Evolutionary conservation across 1,140 invertebrate species (phyloP), one percentile per base, ranked within the genome.

Genomic region (Drosophila ambigua): DNA sequence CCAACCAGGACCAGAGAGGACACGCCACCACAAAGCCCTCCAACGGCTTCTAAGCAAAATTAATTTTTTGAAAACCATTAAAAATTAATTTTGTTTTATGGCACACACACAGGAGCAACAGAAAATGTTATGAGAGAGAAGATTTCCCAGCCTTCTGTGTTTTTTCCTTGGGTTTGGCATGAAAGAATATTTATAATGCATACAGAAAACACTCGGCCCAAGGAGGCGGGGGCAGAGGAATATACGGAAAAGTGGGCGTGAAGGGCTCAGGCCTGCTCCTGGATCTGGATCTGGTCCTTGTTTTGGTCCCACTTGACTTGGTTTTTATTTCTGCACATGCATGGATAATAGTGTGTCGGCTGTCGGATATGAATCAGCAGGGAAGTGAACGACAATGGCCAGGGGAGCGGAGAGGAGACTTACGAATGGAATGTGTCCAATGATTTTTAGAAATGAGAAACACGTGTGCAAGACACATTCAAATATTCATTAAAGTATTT

Each of bases 81-180:
- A 88, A 87, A 88, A 87, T 87, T 87, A 76, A 87, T 87, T 87
- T 79, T 87, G 72, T 87, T 88, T 88, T 79, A 79, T 78, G 71
- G 75, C 39, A 46, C 26, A 54, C 53, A 55, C 45, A 55, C 11
- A 49, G 9, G 31, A 52, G 79, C 52, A 73, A 58, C 50, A 65
- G 62, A 23, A 57, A 74, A 87, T 74, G 60, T 77, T 80, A 77
- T 77, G 71, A 77, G 63, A 48, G 63, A 63, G 52, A 46, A 62
- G 28, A 54, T 46, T 50, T 53, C 24, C 44, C 45, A 53, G 39
- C n/a, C 45, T 53, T 41, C 16, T 48, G 20, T 60, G 39, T 45
- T 46, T 24, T 43, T 41, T 46, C 31, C 67, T 75, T 50, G 62
- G 24, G 65, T 81, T 68, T 62, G 69, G 75, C 59, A 79, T 76